Evolutionary conservation across 2,888 invertebrate genomes (phyloP).

Genomic region (Zygothrica quintamaculata): DNA sequence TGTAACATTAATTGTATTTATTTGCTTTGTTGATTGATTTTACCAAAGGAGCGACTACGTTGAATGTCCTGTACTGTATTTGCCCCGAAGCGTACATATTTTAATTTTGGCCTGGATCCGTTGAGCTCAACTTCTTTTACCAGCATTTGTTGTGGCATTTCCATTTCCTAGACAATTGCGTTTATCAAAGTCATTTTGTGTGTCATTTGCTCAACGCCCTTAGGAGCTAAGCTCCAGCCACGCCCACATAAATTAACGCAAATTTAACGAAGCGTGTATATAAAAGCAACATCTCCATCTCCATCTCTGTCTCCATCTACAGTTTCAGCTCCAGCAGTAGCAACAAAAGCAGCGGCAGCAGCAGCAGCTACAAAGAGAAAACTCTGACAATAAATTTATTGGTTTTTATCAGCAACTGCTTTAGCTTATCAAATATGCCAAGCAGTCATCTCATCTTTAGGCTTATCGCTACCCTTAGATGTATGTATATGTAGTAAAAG

Average conservation of each 20-base stretch:
- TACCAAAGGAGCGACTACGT: constrained; percentile 22
- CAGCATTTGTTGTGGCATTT: constrained; percentile 17
- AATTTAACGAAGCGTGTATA: constrained; percentile 69
- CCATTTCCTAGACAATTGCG: constrained; percentile 59
- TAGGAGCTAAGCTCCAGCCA: constrained; percentile 30
- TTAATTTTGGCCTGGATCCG: constrained; percentile 30
- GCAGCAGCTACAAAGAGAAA: constrained; percentile 24
- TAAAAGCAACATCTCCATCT: constrained; percentile 32
- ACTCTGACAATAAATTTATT: constrained; percentile 72
- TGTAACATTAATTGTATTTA: constrained; percentile 75
- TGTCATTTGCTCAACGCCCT: constrained; percentile 42
- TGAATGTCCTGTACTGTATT: not conserved
- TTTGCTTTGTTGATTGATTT: constrained; percentile 76
- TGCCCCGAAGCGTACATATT: constrained; percentile 21
- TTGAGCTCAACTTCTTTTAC: constrained; percentile 2
- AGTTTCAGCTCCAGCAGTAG: constrained; percentile 3
- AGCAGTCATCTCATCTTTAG: constrained; percentile 26
- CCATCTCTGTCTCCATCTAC: constrained; percentile 13
- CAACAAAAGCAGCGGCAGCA: too few relatives aligned
- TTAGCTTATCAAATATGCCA: constrained; percentile 61
- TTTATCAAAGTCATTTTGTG: constrained; percentile 74
- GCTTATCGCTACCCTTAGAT: constrained; percentile 8
- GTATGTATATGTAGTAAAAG: constrained; percentile 39
- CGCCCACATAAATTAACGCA: constrained; percentile 71
- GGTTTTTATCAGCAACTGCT: constrained; percentile 60